Evolutionary conservation across 2,888 invertebrate species (phyloP).

Genomic region (Eupithecia subumbrata): DNA sequence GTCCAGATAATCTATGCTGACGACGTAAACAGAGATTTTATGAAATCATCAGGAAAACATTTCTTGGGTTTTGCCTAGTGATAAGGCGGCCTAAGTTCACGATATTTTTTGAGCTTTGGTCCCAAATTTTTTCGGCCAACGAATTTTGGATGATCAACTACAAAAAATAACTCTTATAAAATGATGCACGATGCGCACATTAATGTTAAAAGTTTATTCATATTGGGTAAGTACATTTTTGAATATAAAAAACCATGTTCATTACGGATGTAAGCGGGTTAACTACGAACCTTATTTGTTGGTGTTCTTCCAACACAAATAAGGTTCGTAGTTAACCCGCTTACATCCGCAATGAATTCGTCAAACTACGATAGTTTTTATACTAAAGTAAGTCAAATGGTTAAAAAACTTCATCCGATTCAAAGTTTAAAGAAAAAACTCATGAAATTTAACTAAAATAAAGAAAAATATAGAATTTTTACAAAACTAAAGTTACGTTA

Average conservation of each 20-base stretch:
- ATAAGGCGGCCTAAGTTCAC: not conserved
- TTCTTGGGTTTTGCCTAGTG: not conserved
- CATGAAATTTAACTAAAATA: not conserved
- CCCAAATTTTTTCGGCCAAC: constrained; percentile 2
- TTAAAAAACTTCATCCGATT: not conserved
- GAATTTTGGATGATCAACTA: not conserved
- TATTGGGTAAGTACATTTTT: not conserved
- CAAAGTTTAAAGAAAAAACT: not conserved
- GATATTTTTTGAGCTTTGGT: constrained; percentile 8
- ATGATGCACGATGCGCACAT: not conserved
- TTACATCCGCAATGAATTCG: no score
- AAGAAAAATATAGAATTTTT: constrained; percentile 5
- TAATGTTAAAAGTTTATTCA: not conserved
- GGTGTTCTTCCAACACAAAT: no score
- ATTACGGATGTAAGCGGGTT: no score
- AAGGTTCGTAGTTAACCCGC: no score
- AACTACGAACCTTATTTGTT: no score
- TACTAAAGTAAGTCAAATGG: not conserved
- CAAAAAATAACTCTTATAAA: not conserved
- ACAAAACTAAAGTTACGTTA: not conserved
- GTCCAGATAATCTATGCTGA: not conserved
- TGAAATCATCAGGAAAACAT: not conserved
- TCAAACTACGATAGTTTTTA: no score
- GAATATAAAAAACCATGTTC: not conserved
- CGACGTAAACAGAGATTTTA: not conserved